These are phyloP conservation scores for Epinotia brunnichana DNA, from an alignment of 2,888 invertebrate species.

Conservation along the genomic window DNA sequence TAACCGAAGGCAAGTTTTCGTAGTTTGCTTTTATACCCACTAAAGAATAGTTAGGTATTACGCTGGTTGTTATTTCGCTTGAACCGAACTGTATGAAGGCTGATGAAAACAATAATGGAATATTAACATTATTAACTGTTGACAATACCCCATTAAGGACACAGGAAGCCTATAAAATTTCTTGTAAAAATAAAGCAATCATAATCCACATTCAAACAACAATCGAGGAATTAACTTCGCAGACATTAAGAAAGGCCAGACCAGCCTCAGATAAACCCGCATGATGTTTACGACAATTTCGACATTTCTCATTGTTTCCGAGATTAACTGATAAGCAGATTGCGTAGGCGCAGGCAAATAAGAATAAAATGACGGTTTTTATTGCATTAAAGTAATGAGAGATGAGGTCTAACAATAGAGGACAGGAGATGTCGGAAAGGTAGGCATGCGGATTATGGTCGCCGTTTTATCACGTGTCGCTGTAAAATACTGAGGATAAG, in stretches of 20 bases:
- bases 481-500: no score
- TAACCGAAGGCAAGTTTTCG: no score
- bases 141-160: background rate
- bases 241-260: conserved; percentile 20
- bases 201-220: background rate
- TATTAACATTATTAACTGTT: background rate
- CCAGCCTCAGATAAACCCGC: conserved; percentile 4
- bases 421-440: background rate
- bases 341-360: conserved; percentile 16
- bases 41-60: no score
- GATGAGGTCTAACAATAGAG: background rate
- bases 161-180: conserved; percentile 12
- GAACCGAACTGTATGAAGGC: no score
- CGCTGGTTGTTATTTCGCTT: no score
- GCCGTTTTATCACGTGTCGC: no score
- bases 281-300: conserved; percentile 34
- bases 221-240: background rate
- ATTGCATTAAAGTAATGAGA: conserved; percentile 1
- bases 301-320: conserved; percentile 33
- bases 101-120: background rate
- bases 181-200: background rate
- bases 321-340: conserved; percentile 41
- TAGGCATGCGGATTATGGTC: no score
- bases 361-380: background rate
- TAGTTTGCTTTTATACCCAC: no score